Evolutionary conservation across 2,797 vertebrate genomes (phyloP).

Genomic region (Microctenopoma lineatum): DNA sequence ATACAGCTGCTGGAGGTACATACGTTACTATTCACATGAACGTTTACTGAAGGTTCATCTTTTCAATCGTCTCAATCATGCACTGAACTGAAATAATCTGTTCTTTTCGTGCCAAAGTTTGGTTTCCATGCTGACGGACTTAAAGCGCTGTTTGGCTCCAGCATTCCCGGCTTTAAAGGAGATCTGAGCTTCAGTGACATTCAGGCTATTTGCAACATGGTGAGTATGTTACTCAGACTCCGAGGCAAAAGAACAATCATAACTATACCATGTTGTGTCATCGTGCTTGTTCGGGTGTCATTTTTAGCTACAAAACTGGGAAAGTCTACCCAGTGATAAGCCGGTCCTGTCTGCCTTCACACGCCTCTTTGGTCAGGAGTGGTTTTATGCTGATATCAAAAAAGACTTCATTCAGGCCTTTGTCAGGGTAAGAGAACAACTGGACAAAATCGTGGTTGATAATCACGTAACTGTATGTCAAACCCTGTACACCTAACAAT

Average conservation of each 20-base stretch:
- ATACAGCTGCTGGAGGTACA: constrained; percentile 86
- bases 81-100: background rate
- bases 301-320: constrained; percentile 85
- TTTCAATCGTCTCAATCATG: background rate
- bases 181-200: constrained; percentile 77
- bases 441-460: background rate
- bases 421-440: constrained; percentile 78
- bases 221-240: constrained; percentile 66
- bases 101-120: constrained; percentile 69
- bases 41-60: background rate
- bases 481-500: background rate
- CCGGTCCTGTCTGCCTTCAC: constrained; percentile 78
- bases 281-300: background rate
- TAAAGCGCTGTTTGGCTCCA: constrained; percentile 76
- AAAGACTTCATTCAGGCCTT: constrained; percentile 77
- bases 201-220: constrained; percentile 79
- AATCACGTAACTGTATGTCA: background rate
- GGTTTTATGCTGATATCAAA: constrained; percentile 78
- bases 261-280: background rate
- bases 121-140: constrained; percentile 85
- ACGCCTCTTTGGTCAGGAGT: constrained; percentile 85
- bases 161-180: constrained; percentile 72
- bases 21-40: background rate
- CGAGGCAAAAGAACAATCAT: background rate
- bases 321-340: constrained; percentile 77